Base-by-base conservation (phyloP, 92 coral and sea anemone genomes). In the Bergia puertoricense region DNA sequence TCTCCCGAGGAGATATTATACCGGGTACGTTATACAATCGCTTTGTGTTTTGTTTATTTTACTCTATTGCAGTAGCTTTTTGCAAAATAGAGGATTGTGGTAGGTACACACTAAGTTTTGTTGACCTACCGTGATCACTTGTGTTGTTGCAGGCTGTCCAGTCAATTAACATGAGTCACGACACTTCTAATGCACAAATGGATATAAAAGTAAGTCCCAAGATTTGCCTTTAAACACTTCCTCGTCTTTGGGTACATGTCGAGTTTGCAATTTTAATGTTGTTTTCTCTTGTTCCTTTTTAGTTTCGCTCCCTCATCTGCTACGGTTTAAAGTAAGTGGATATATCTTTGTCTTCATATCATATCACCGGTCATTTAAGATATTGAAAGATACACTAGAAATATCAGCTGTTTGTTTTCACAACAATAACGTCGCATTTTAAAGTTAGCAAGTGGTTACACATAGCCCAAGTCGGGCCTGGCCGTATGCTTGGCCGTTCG, bases 101-200 rank as follows among this genome's bases (percentile, higher is more conserved):
- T 6, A 13, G 23, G 2, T 44, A 79, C 8, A 56, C 59, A 4
- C 30, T 20, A 43, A 0, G 16, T 73, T 0, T 73, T 23, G 77
- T 59, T 69, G 10, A 83, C 62, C 4, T 20, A n/a, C 8, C 0
- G 6, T 9, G 3, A 7, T 9, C 23, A 3, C 68, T 46, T 84
- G 9, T 51, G 36, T 51, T 50, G 13, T 88, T 82, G 13, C 85
- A 96, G 99, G 99, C 99, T 10, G 98, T 96, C 42, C 99, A 96
- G 91, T 95, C 99, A 11, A 95, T 96, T 54, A 96, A 96, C 85
- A 95, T 96, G 99, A 96, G 98, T 65, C 99, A 96, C 88, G 99
- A 96, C 83, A 86, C 91, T 4, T 90, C 98, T 18, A 94, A 92
- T 7, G 93, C 98, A 77, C 98, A 96, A 92, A 96, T 96, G 99